phyloP scores from a whole-genome alignment of 2,888 invertebrate genomes.

The Caenorhabditis plicata region DNA sequence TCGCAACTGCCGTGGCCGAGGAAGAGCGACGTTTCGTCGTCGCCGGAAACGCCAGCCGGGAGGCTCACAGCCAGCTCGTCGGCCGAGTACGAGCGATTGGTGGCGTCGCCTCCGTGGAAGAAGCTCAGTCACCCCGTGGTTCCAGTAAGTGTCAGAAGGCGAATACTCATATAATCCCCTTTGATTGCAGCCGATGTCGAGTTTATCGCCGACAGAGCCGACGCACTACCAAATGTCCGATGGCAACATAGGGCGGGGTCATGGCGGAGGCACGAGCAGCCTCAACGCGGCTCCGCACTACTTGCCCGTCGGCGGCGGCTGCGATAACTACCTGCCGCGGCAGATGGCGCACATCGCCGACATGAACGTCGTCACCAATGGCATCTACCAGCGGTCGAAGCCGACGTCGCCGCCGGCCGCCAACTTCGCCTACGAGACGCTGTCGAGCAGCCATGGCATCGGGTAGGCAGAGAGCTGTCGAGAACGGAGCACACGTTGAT shows the following conservation, averaged over 20 bases:
- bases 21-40: no score
- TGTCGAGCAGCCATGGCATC: no score
- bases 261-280: conserved; percentile 1
- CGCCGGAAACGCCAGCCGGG: no score
- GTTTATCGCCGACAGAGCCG: no score
- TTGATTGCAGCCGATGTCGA: no score
- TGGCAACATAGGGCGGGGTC: neutral
- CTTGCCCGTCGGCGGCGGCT: conserved; percentile 27
- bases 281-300: conserved; percentile 5
- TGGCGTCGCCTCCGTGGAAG: neutral
- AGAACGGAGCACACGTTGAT: neutral
- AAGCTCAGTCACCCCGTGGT: neutral
- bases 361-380: neutral
- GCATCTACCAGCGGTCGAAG: neutral
- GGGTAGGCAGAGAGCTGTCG: conserved; percentile 20
- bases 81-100: neutral
- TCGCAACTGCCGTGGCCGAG: no score
- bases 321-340: conserved; percentile 19
- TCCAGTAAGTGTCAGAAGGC: conserved; percentile 2
- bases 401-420: no score
- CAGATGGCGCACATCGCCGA: neutral
- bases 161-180: conserved; percentile 13
- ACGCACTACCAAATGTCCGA: conserved; percentile 22
- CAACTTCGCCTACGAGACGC: no score
- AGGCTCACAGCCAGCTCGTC: no score